phyloP scores from a whole-genome alignment of 2,888 invertebrate genomes.

The Melinaea menophilus region DNA sequence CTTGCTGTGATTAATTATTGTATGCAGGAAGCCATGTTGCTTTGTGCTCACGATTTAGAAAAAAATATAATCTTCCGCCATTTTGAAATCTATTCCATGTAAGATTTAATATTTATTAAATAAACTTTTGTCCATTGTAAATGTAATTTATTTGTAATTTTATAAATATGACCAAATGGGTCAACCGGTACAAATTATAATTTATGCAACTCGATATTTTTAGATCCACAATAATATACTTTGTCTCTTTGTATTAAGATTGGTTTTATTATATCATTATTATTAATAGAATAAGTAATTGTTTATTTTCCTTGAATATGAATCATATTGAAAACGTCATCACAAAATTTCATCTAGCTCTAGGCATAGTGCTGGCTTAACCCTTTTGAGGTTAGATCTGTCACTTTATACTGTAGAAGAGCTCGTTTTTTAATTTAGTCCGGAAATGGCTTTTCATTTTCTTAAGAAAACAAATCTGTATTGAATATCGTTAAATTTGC shows the following conservation, averaged over 20 bases:
- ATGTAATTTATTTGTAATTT: no score
- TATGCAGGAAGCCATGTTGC: slow-evolving; percentile 6
- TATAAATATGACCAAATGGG: slow-evolving; percentile 46
- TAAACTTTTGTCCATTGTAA: no score
- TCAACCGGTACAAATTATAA: slow-evolving; percentile 62
- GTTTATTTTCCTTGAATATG: no score
- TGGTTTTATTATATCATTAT: no score
- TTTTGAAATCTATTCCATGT: background rate
- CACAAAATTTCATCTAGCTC: no score
- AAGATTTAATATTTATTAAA: no score
- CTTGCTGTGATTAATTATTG: slow-evolving; percentile 4
- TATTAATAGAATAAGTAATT: no score
- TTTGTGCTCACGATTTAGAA: background rate
- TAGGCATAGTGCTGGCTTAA: no score
- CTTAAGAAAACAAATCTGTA: no score
- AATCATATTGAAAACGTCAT: no score
- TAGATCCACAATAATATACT: slow-evolving; percentile 17
- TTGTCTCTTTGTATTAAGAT: slow-evolving; percentile 13
- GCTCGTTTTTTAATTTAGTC: background rate
- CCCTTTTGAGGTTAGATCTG: background rate
- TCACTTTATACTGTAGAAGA: background rate
- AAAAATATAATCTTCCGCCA: slow-evolving; percentile 3
- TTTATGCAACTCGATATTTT: slow-evolving; percentile 39
- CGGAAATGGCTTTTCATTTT: no score
- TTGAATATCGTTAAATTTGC: no score